phyloP scores from a whole-genome alignment of 2,113 vertebrate genomes.

The Lepidothrix coronata region DNA sequence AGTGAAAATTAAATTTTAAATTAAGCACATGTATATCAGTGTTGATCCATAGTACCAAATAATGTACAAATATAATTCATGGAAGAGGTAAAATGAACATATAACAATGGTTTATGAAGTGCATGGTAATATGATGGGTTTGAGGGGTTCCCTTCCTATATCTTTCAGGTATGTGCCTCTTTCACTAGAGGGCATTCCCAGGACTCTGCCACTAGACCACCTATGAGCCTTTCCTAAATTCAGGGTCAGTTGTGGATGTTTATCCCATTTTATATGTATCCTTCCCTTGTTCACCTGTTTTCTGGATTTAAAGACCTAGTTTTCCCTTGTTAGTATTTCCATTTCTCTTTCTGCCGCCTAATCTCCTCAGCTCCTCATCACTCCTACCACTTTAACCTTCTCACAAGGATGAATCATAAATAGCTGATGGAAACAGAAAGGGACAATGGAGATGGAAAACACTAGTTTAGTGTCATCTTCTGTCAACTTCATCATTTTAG shows the following conservation, averaged over 20 bases:
- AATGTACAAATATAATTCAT: background rate
- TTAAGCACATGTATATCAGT: background rate
- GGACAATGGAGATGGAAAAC: background rate
- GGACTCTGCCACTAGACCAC: background rate
- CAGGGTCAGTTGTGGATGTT: background rate
- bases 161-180: background rate
- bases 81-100: background rate
- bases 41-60: background rate
- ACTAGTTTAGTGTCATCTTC: background rate
- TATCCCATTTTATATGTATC: background rate
- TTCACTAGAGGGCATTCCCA: background rate
- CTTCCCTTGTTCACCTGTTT: background rate
- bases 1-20: background rate
- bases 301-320: background rate
- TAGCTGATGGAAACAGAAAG: background rate
- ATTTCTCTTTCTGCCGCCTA: background rate
- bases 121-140: background rate
- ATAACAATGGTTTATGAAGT: background rate
- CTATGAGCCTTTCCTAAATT: background rate
- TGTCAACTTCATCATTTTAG: background rate
- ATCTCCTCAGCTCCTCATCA: background rate
- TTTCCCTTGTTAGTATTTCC: background rate
- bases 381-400: background rate
- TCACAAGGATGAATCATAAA: background rate
- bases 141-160: background rate